phyloP scores from a whole-genome alignment of 1,140 invertebrate species.

The Epicauta chinensis region DNA sequence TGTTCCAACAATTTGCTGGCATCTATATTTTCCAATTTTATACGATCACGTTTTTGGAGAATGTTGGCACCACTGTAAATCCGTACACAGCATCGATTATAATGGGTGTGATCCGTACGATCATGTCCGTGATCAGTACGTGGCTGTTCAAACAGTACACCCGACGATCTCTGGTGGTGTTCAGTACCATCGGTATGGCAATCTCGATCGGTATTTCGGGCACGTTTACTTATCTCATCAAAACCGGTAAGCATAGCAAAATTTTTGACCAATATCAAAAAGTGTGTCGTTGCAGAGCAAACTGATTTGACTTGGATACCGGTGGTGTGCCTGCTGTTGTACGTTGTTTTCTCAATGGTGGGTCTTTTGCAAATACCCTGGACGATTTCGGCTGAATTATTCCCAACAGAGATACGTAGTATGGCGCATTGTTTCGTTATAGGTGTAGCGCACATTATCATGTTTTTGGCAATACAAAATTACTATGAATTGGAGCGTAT shows the following conservation, averaged over 20 bases:
- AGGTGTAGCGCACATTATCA: constrained; percentile 46
- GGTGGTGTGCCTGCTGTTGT: constrained; percentile 3
- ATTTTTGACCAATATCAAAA: too few species aligned
- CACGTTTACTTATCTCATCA: constrained; percentile 42
- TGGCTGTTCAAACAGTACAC: constrained; percentile 45
- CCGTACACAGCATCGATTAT: constrained; percentile 50
- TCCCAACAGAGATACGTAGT: constrained; percentile 50
- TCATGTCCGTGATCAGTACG: constrained; percentile 50
- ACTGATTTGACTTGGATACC: constrained; percentile 8
- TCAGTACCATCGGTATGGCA: constrained; percentile 46
- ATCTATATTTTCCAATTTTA: constrained; percentile 63
- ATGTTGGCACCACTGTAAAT: constrained; percentile 45
- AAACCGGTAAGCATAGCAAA: constrained; percentile 24
- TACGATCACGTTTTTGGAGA: constrained; percentile 52
- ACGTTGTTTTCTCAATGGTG: constrained; percentile 49
- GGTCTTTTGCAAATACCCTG: constrained; percentile 52
- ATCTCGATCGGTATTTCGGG: constrained; percentile 47
- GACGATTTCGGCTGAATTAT: constrained; percentile 55
- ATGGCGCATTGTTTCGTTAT: constrained; percentile 39
- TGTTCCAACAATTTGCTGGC: constrained; percentile 53
- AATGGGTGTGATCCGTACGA: constrained; percentile 55
- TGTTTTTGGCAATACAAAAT: constrained; percentile 48
- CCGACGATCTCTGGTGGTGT: constrained; percentile 45
- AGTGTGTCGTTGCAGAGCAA: too few species aligned
- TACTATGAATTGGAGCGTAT: constrained; percentile 39